phyloP scores from a whole-genome alignment of 2,113 vertebrate species.

The Panthera uncia region DNA sequence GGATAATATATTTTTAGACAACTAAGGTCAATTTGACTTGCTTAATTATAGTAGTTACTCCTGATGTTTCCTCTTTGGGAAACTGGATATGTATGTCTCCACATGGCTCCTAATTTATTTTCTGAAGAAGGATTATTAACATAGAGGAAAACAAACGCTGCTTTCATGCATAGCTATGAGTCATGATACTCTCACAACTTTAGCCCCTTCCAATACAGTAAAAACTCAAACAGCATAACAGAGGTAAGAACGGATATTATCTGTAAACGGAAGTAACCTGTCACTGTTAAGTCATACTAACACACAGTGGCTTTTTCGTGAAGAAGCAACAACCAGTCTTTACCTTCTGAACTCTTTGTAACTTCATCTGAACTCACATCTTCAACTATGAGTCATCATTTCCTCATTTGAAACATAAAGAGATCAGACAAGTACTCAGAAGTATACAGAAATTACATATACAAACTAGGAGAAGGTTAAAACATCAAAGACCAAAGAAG shows the following conservation, averaged over 20 bases:
- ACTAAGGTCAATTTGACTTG: neutral
- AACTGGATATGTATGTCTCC: neutral
- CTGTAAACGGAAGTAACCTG: neutral
- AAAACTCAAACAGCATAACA: neutral
- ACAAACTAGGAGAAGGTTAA: neutral
- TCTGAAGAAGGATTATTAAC: neutral
- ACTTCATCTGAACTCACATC: neutral
- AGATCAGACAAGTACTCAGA: neutral
- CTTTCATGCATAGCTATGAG: neutral
- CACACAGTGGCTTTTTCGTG: neutral
- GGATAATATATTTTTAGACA: neutral
- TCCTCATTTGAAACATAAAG: neutral
- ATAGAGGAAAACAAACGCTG: neutral
- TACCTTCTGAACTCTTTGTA: neutral
- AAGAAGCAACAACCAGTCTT: neutral
- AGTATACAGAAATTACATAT: neutral
- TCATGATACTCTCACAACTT: neutral
- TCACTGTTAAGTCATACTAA: neutral
- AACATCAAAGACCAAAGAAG: neutral
- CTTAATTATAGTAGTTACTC: neutral
- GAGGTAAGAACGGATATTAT: neutral
- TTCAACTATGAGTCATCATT: neutral
- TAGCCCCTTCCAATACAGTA: neutral
- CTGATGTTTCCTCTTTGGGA: neutral
- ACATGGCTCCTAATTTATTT: neutral